Evolutionary conservation across 2,113 vertebrate species (phyloP), one percentile per base, ranked within the genome.

Genomic region (Mungos mungo): DNA sequence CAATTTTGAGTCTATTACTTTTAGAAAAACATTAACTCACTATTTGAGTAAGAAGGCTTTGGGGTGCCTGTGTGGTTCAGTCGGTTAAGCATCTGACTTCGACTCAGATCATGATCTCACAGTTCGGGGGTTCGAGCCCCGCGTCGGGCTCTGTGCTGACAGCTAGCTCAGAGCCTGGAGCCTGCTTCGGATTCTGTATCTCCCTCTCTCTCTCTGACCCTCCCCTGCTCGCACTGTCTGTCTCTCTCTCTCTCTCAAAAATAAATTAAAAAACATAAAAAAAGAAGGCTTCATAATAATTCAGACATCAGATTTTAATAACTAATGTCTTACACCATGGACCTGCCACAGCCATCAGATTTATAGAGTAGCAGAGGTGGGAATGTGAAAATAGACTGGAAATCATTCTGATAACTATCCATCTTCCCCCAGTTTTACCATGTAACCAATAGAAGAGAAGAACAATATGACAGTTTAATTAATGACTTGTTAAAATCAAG

Each of bases 11-110:
- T 50, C 57, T 89, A 92, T 86, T 81, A 47, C 16, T 92, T 96
- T 95, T 92, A 23, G 72, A 81, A 57, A 92, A 90, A 57, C 25
- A 88, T 95, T 97, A 84, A 95, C 93, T 88, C 35, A 85, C n/a
- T 52, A 38, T 87, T 54, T 95, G 71, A 88, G 57, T 92, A 47
- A 91, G 74, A 91, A 92, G 41, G 41, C 41, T 41, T 41, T 41
- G 41, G 41, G 41, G 41, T 41, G 41, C 41, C 41, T 41, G 41
- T 41, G 41, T 41, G 41, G 41, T 41, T 41, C 41, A 41, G 41
- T 41, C 5, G 41, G 41, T 41, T 41, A 41, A 41, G 41, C 41
- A 41, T 41, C 41, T 41, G 41, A 5, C 41, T 41, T 41, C 41
- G 41, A 41, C 41, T 41, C 41, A 41, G 41, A 41, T 41, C 41